Conservation (phyloP, 2,797 vertebrate genomes). For the Clarias laeviceps region DNA sequence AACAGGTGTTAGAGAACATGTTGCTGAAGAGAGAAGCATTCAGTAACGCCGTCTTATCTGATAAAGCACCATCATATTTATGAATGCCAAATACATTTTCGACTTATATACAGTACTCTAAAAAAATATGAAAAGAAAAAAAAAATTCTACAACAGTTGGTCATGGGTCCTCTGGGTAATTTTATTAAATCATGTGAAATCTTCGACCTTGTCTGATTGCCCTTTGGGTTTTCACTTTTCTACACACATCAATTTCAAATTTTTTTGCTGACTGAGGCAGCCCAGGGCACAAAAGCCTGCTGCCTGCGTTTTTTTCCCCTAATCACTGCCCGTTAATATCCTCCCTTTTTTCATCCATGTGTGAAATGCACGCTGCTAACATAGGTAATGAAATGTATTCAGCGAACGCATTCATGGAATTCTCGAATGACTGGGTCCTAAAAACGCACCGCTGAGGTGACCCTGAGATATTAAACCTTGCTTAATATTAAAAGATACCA, state of each 20-base stretch:
- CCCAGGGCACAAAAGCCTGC: constrained; percentile 26
- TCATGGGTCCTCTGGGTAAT: constrained; percentile 35
- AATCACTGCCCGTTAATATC: neutral
- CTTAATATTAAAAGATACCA: neutral
- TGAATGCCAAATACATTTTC: neutral
- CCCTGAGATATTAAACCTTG: neutral
- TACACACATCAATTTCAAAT: constrained; percentile 46
- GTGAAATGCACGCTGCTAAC: constrained; percentile 28
- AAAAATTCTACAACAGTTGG: constrained; percentile 7
- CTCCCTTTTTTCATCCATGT: constrained; percentile 1
- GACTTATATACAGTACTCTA: constrained; percentile 21
- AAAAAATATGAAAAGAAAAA: neutral
- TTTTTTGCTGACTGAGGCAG: constrained; percentile 42
- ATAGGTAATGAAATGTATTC: constrained; percentile 32
- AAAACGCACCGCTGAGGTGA: neutral
- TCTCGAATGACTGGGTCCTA: constrained; percentile 6
- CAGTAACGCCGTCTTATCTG: neutral
- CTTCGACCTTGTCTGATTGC: constrained; percentile 45
- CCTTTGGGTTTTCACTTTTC: constrained; percentile 40
- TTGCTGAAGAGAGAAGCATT: neutral
- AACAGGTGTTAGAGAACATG: neutral
- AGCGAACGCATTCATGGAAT: neutral
- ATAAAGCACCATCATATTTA: neutral
- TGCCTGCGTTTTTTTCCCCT: neutral
- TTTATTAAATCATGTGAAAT: constrained; percentile 47